Base-by-base conservation (phyloP, 2,113 vertebrate genomes). In the Mixornis gularis region DNA sequence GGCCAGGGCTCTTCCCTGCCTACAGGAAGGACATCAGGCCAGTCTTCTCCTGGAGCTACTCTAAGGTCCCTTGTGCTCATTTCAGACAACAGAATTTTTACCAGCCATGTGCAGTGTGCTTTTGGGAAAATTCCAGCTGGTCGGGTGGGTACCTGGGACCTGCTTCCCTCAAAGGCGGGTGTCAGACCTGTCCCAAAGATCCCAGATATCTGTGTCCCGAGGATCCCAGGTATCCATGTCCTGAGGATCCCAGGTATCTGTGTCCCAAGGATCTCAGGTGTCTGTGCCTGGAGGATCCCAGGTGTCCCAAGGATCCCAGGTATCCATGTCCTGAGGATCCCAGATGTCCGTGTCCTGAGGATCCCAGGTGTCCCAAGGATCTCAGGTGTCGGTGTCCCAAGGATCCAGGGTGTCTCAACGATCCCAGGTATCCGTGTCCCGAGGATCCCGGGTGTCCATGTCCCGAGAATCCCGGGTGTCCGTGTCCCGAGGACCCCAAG, bases 141-240 rank as follows among this genome's bases (percentile, higher is more conserved):
- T 17, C 10, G 1, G 12, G 36, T 9, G 41, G 7, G 15, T 62
- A 18, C 27, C 29, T 46, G 59, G 27, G 40, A 38, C 34, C 14
- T 43, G 26, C 55, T 72, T 17, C 27, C 26, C 17, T 13, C 24
- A 29, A 25, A 34, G 48, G 20, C 13, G 6, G 34, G 19, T 20
- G 49, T n/a, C 53, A 60, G 13, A 69, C 29, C 18, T 32, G 29
- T 19, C 58, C 49, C 12, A 8, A 36, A 3, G 11, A 34, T 18
- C 25, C 19, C 40, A 24, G 3, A 8, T 6, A 0, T 10, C 18
- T 12, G 7, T 3, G 0, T 15, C 22, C 17, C 3, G 1, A 18
- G 30, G 16, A n/a, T 29, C 51, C 15, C 26, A 10, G 26, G 10
- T 18, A 16, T 52, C 27, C 16, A 3, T 41, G 1, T 18, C 21